A percentile compares a stretch with the other conserved stretches of the same genome.
These are phyloP conservation scores for Spodoptera exigua DNA, from an alignment of 2,888 invertebrate species.

Conservation along the genomic window DNA sequence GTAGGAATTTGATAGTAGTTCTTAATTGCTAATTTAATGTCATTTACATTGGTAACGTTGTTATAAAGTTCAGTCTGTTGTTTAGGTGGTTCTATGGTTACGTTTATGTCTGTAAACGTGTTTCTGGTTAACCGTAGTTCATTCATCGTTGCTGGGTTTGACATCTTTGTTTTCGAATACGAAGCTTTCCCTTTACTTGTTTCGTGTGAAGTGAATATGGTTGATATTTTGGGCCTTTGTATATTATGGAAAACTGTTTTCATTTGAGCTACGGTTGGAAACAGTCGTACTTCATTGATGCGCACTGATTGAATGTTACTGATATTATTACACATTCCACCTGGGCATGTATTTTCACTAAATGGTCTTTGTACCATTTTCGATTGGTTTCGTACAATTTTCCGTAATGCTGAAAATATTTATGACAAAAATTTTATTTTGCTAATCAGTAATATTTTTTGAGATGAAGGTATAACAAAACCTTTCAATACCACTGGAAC, in stretches of 20 bases:
- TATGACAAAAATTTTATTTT: background rate
- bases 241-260: slow-evolving; percentile 69
- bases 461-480: no score
- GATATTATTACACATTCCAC: slow-evolving; percentile 51
- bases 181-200: slow-evolving; percentile 62
- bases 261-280: slow-evolving; percentile 65
- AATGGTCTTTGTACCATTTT: slow-evolving; percentile 84
- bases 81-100: slow-evolving; percentile 28
- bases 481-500: no score
- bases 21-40: slow-evolving; percentile 59
- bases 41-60: slow-evolving; percentile 32
- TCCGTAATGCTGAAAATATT: slow-evolving; percentile 77
- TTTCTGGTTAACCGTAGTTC: slow-evolving; percentile 69
- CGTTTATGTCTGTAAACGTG: slow-evolving; percentile 58
- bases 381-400: slow-evolving; percentile 81
- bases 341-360: slow-evolving; percentile 64
- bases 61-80: slow-evolving; percentile 22
- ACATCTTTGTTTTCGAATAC: slow-evolving; percentile 62
- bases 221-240: slow-evolving; percentile 72
- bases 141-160: slow-evolving; percentile 54
- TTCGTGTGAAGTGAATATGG: slow-evolving; percentile 69
- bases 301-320: slow-evolving; percentile 19
- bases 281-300: slow-evolving; percentile 54
- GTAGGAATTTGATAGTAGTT: slow-evolving; percentile 64
- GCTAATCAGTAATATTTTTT: no score